phyloP scores from a whole-genome alignment of 2,888 invertebrate species.

The Dioctria rufipes region DNA sequence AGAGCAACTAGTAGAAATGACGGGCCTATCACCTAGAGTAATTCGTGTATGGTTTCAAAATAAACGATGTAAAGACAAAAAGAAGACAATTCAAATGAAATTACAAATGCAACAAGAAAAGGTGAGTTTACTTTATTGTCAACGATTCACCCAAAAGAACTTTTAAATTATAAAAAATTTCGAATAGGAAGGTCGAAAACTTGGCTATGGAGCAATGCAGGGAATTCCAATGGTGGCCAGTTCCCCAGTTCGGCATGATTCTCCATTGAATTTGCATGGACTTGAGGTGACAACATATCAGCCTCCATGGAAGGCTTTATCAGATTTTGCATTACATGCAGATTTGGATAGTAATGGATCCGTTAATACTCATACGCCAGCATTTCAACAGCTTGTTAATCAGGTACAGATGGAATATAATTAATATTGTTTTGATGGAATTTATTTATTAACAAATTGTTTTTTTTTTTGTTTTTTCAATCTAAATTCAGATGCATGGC shows the following conservation, averaged over 20 bases:
- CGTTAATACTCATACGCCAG: slow-evolving; percentile 89
- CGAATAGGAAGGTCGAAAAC: slow-evolving; percentile 91
- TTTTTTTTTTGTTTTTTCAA: neutral
- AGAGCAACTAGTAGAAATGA: slow-evolving; percentile 99
- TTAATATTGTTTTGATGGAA: neutral
- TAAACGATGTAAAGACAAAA: slow-evolving; percentile 98
- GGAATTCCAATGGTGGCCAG: slow-evolving; percentile 98
- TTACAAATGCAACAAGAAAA: slow-evolving; percentile 98
- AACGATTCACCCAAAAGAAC: slow-evolving; percentile 45
- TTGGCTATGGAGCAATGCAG: slow-evolving; percentile 95
- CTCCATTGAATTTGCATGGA: slow-evolving; percentile 87
- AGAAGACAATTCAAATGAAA: slow-evolving; percentile 96
- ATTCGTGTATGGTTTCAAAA: slow-evolving; percentile 99
- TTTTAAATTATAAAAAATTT: slow-evolving; percentile 71
- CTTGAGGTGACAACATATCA: slow-evolving; percentile 93
- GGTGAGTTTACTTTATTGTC: slow-evolving; percentile 74
- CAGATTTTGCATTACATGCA: slow-evolving; percentile 95
- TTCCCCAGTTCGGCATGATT: slow-evolving; percentile 92
- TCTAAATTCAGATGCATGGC: slow-evolving; percentile 85
- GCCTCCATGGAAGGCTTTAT: slow-evolving; percentile 97
- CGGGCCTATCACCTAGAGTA: slow-evolving; percentile 95
- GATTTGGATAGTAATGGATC: slow-evolving; percentile 84
- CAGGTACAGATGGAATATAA: slow-evolving; percentile 74
- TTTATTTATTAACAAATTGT: slow-evolving; percentile 28
- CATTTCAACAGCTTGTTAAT: slow-evolving; percentile 96